Conservation (phyloP, 2,888 invertebrate genomes). For the Aricia artaxerxes region DNA sequence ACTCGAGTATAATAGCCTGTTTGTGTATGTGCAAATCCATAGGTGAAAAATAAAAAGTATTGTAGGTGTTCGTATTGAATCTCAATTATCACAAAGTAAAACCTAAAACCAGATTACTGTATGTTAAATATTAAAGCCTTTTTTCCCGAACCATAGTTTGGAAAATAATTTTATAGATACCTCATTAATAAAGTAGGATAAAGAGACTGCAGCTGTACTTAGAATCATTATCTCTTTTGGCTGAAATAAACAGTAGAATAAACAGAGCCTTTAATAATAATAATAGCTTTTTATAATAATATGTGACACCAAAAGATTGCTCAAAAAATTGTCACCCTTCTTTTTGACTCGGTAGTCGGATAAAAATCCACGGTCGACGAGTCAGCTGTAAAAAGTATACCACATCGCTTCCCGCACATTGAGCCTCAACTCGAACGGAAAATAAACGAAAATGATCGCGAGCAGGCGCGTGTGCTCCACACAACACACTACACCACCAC, state of each 20-base stretch:
- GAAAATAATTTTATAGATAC: background rate
- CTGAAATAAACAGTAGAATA: background rate
- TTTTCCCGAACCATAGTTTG: background rate
- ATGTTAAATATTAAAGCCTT: background rate
- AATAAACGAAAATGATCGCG: constrained; percentile 6
- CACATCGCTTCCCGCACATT: background rate
- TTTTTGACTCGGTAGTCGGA: background rate
- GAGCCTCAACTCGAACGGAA: background rate
- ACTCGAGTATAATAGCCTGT: background rate
- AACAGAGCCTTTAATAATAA: background rate
- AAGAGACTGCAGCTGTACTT: background rate
- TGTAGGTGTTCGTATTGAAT: too few relatives aligned
- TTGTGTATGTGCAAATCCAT: background rate
- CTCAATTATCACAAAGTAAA: background rate
- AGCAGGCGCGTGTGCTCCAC: background rate
- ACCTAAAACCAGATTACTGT: background rate
- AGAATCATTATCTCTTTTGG: background rate
- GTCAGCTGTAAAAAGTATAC: background rate
- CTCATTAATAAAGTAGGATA: background rate
- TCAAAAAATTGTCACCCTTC: background rate
- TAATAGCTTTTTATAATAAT: background rate
- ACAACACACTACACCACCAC: background rate
- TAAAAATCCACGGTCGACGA: background rate
- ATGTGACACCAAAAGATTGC: background rate
- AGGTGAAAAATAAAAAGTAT: too few relatives aligned